Conservation (phyloP, 2,888 invertebrate genomes). For the Oxyteleia sp. region DNA sequence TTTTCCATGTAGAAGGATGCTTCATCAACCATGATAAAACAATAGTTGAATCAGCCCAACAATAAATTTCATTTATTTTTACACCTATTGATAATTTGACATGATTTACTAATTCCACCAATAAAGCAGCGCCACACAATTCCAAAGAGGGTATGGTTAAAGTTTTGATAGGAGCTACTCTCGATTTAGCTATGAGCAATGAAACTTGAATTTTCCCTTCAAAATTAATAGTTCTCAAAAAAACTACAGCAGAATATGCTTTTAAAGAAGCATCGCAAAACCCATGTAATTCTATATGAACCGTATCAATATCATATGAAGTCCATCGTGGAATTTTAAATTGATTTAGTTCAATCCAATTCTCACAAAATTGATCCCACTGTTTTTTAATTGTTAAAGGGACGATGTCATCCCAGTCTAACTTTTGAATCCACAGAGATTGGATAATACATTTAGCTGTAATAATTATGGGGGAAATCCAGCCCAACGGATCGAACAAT, state of each 20-base stretch:
- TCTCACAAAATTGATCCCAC: not conserved
- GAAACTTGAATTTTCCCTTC: not conserved
- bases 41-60: constrained; percentile 22
- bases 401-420: too few species aligned
- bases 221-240: not conserved
- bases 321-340: constrained; percentile 11
- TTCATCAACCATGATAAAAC: constrained; percentile 3
- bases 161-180: not conserved
- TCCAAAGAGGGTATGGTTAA: not conserved
- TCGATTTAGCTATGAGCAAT: not conserved
- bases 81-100: not conserved
- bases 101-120: not conserved
- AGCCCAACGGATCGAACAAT: constrained; percentile 7
- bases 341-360: not conserved
- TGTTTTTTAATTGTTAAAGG: too few species aligned
- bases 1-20: constrained; percentile 4
- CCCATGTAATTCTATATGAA: not conserved
- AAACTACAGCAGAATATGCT: constrained; percentile 6
- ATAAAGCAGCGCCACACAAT: not conserved
- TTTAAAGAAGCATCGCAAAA: not conserved
- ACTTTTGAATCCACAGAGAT: too few species aligned
- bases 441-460: too few species aligned
- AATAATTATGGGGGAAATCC: too few species aligned
- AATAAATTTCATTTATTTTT: not conserved
- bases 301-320: not conserved